phyloP scores from a whole-genome alignment of 1,140 invertebrate genomes.

The Heliothis subflexa region DNA sequence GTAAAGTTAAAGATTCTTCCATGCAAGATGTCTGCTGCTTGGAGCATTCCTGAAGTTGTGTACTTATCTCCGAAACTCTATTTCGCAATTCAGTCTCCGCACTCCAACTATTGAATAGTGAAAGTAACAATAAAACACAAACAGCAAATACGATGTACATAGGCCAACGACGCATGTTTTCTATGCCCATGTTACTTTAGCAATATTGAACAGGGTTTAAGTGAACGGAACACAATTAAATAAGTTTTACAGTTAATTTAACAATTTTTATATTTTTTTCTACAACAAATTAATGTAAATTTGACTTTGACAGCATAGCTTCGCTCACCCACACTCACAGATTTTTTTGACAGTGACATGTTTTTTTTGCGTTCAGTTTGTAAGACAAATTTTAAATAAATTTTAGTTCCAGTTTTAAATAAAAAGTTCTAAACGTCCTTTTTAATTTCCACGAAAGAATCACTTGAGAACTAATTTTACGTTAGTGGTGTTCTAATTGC shows the following conservation, averaged over 20 bases:
- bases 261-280: neutral
- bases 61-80: slow-evolving; percentile 70
- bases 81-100: slow-evolving; percentile 78
- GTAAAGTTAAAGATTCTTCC: slow-evolving; percentile 72
- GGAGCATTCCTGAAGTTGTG: slow-evolving; percentile 78
- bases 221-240: slow-evolving; percentile 2
- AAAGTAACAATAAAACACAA: slow-evolving; percentile 79
- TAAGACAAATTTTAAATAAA: too few species aligned
- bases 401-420: too few species aligned
- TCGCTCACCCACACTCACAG: neutral
- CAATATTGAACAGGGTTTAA: slow-evolving; percentile 40
- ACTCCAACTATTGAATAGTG: slow-evolving; percentile 82
- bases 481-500: too few species aligned
- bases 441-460: too few species aligned
- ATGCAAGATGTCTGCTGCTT: slow-evolving; percentile 77
- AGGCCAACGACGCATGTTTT: slow-evolving; percentile 84
- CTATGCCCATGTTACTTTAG: slow-evolving; percentile 77
- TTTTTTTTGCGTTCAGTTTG: too few species aligned
- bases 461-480: too few species aligned
- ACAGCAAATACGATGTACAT: slow-evolving; percentile 79
- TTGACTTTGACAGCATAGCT: neutral
- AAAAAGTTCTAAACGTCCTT: too few species aligned
- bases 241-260: slow-evolving; percentile 18
- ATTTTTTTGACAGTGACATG: neutral
- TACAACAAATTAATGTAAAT: slow-evolving; percentile 9